Base-by-base conservation (phyloP, 2,888 invertebrate species). In the Agonopterix arenella region DNA sequence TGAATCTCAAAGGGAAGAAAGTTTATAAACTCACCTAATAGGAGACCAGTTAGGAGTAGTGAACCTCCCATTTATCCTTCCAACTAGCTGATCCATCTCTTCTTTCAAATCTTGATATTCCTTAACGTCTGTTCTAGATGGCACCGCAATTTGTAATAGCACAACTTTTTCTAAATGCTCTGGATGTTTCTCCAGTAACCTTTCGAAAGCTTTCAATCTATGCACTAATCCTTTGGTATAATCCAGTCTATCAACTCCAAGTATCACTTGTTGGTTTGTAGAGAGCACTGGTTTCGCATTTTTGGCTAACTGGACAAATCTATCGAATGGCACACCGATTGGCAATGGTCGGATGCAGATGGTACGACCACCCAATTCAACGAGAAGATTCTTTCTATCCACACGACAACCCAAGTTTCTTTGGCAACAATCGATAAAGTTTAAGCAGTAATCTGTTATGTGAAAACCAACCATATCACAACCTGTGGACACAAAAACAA, bases 401-500 rank as follows among this genome's bases (percentile, higher is more conserved):
- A 97, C 96, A 74, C 96, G 93, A 68, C 96, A 96, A 52, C 97
- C 97, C 54, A 96, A 88, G 68, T 94, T 92, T 59, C 96, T 91
- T 80, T 96, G 96, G 73, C 97, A 97, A 74, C 97, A 97, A 71
- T 97, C 97, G 38, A 97, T 95, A 70, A 97, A 97, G 80, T 97
- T 97, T 54, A 96, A 81, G 67, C 97, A 97, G 76, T 97, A 97
- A 73, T 97, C 96, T 58, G 94, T 94, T 64, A 96, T 97, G 74
- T 97, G 97, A 76, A 97, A 97, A 41, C 96, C 96, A 44, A 97
- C 96, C 94, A 97, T 94, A 69, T 97, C 97, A 78, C 97, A 96
- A 62, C 95, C 94, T 92, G 75, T 10, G 64, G 68, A 59, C 36
- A 52, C 63, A 48, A 52, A 46, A 4, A 45, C 36, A 13, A 49